Percentiles rank a stretch among this genome's conserved stretches.
Evolutionary conservation across 2,113 vertebrate species (phyloP).

Genomic region (Entomyzon cyanotis): DNA sequence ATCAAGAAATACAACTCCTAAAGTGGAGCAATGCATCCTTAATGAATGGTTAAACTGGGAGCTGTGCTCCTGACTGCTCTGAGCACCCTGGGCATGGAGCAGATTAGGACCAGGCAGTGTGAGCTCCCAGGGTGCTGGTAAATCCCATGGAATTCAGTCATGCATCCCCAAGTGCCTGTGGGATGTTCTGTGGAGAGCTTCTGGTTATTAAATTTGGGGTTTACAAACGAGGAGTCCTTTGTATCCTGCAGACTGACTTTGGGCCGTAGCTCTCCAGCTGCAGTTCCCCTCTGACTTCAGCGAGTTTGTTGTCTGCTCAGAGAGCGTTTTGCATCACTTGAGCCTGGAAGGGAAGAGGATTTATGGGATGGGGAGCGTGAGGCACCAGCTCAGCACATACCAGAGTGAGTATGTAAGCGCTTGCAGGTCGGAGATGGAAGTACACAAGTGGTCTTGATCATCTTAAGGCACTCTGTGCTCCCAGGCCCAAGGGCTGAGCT

Average conservation of each 20-base stretch:
- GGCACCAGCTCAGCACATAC: slow-evolving; percentile 39
- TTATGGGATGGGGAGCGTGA: neutral
- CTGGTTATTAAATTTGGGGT: neutral
- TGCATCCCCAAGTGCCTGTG: too few species aligned
- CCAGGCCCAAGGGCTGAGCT: neutral
- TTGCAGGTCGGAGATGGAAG: neutral
- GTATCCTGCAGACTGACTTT: neutral
- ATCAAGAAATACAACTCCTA: neutral
- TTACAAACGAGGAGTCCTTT: neutral
- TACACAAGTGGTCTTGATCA: neutral
- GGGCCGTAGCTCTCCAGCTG: neutral
- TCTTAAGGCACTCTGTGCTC: neutral
- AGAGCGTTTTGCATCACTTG: neutral
- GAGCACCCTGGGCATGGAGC: neutral
- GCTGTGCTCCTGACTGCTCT: neutral
- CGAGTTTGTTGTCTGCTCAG: neutral
- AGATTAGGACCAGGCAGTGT: neutral
- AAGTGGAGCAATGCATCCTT: neutral
- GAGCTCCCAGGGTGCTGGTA: neutral
- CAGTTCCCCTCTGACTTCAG: neutral
- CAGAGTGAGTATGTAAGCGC: neutral
- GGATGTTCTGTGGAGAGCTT: neutral
- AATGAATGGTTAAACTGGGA: neutral
- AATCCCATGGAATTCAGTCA: neutral
- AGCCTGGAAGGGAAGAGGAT: neutral